These are phyloP conservation scores for Parasteatoda lunata DNA, from an alignment of 2,888 invertebrate genomes.

Conservation along the genomic window DNA sequence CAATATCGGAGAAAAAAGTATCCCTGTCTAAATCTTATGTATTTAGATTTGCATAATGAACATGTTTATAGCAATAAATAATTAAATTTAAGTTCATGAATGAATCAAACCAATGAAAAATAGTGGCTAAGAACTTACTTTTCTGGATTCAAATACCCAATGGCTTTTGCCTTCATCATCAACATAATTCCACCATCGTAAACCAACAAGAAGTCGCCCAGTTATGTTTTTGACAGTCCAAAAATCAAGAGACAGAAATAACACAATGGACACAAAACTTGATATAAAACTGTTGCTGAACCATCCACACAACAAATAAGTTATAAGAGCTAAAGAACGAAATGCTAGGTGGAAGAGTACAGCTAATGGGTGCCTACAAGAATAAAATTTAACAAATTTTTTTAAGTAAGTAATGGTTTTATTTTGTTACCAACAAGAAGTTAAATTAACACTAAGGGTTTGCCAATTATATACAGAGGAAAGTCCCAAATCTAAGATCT, in stretches of 20 bases:
- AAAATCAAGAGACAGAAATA: constrained; percentile 96
- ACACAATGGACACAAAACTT: constrained; percentile 92
- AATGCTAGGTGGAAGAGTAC: constrained; percentile 94
- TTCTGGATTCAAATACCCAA: constrained; percentile 97
- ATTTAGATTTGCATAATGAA: too few relatives aligned
- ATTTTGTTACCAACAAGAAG: neutral
- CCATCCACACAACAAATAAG: constrained; percentile 92
- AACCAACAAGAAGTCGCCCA: constrained; percentile 90
- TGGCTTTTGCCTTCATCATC: constrained; percentile 97
- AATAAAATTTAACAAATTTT: neutral
- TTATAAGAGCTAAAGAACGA: constrained; percentile 85
- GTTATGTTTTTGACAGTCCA: constrained; percentile 99
- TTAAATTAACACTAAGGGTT: too few relatives aligned
- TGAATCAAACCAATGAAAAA: neutral
- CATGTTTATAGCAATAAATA: neutral
- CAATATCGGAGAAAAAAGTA: too few relatives aligned
- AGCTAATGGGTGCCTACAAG: constrained; percentile 86
- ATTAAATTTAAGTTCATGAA: neutral
- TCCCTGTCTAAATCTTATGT: too few relatives aligned
- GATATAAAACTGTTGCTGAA: constrained; percentile 94
- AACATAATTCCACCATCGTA: constrained; percentile 99
- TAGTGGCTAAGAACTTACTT: constrained; percentile 76
- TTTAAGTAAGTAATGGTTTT: neutral
- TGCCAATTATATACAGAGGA: too few relatives aligned
- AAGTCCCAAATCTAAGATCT: too few relatives aligned